Evolutionary conservation across 2,888 invertebrate genomes (phyloP).

Genomic region (Drosophila anomalata): DNA sequence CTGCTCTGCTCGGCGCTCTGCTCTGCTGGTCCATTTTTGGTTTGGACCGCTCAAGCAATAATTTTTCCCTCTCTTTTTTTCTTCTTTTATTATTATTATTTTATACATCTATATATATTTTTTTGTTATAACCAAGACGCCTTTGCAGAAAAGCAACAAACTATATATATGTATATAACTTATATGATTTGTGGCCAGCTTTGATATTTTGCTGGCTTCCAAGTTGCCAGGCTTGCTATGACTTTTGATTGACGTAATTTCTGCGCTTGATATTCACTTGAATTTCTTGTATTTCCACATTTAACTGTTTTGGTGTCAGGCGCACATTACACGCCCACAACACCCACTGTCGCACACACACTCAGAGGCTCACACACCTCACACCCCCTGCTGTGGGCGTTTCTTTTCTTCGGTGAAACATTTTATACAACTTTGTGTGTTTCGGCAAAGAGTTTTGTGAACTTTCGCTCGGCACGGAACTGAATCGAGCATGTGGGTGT

Average conservation of each 20-base stretch:
- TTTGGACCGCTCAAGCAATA: slow-evolving; percentile 68
- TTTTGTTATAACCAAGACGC: slow-evolving; percentile 60
- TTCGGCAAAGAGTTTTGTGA: slow-evolving; percentile 54
- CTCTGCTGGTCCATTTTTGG: slow-evolving; percentile 77
- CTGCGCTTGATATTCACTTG: slow-evolving; percentile 79
- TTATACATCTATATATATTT: slow-evolving; percentile 19
- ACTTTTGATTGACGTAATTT: slow-evolving; percentile 78
- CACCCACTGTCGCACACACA: slow-evolving; percentile 44
- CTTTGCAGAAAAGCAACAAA: slow-evolving; percentile 66
- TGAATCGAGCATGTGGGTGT: slow-evolving; percentile 42
- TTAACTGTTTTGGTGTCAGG: slow-evolving; percentile 79
- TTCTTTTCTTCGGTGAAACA: slow-evolving; percentile 21
- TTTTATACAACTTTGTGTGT: slow-evolving; percentile 50
- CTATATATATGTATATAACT: slow-evolving; percentile 20
- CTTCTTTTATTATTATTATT: slow-evolving; percentile 14
- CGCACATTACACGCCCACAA: slow-evolving; percentile 72
- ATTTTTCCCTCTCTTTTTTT: slow-evolving; percentile 46
- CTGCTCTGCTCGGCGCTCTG: slow-evolving; percentile 23
- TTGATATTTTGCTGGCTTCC: slow-evolving; percentile 43
- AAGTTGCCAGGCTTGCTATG: slow-evolving; percentile 57
- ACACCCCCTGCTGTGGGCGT: slow-evolving; percentile 55
- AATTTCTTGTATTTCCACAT: slow-evolving; percentile 79
- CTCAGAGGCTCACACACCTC: slow-evolving; percentile 14
- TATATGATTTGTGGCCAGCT: slow-evolving; percentile 48
- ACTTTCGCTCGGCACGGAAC: slow-evolving; percentile 67